Evolutionary conservation across 2,888 invertebrate species (phyloP).

Genomic region (Caradrina clavipalpis): DNA sequence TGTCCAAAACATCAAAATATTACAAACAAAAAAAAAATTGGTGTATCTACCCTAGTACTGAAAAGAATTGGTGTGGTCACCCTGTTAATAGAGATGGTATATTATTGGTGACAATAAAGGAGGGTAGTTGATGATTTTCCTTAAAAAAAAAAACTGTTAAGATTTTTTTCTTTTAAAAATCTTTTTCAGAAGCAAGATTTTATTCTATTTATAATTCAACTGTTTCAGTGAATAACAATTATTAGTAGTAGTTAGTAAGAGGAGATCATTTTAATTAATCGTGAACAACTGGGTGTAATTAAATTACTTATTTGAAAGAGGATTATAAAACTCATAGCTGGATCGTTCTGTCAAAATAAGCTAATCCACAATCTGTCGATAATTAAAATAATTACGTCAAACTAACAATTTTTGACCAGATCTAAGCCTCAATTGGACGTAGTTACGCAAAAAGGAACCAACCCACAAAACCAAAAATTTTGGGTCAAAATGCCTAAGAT

Average conservation of each 20-base stretch:
- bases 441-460: too few species aligned
- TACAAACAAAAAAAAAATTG: neutral
- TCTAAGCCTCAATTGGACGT: too few species aligned
- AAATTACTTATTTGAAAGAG: too few species aligned
- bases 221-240: neutral
- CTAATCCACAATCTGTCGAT: too few species aligned
- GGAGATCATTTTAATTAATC: neutral
- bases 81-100: neutral
- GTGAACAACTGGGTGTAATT: too few species aligned
- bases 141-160: neutral
- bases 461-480: too few species aligned
- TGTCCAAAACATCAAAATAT: neutral
- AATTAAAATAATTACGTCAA: too few species aligned
- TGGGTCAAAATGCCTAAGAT: too few species aligned
- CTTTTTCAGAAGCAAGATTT: neutral
- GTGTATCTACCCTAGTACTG: constrained; percentile 5
- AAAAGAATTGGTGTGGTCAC: constrained; percentile 12
- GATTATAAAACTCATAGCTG: too few species aligned
- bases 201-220: neutral
- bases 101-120: constrained; percentile 1
- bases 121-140: constrained; percentile 11
- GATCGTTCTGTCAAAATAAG: too few species aligned
- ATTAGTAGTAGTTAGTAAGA: neutral
- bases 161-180: neutral
- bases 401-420: too few species aligned